A percentile compares a stretch with the other conserved stretches of the same genome.
Conservation (phyloP, 2,797 vertebrate genomes). For the Hypotaenidia okinawae region DNA sequence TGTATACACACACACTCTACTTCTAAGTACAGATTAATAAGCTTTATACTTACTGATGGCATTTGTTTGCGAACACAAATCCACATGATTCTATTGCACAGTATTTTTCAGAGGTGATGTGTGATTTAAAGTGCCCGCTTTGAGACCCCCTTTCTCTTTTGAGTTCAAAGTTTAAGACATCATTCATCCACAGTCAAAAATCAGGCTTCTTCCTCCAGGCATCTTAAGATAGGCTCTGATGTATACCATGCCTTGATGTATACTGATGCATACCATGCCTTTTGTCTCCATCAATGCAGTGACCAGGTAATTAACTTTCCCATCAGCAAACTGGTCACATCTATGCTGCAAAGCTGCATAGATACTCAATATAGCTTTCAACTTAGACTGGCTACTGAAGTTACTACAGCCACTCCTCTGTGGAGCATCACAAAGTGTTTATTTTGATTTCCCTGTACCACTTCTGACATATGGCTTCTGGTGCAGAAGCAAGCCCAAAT, state of each 20-base stretch:
- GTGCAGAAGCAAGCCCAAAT: neutral
- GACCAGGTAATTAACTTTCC: neutral
- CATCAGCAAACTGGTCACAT: neutral
- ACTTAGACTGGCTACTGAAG: neutral
- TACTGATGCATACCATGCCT: neutral
- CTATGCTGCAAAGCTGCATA: neutral
- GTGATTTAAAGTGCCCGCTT: neutral
- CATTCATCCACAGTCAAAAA: neutral
- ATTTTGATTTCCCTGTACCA: neutral
- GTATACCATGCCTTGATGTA: too few species aligned
- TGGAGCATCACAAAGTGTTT: neutral
- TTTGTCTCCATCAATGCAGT: neutral
- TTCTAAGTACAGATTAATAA: neutral
- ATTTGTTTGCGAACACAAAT: neutral
- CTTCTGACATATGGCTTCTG: neutral
- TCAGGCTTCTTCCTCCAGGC: neutral
- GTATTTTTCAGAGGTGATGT: neutral
- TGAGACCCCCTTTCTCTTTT: neutral
- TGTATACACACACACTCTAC: neutral
- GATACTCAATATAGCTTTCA: neutral
- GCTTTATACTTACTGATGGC: neutral
- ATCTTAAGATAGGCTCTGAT: neutral
- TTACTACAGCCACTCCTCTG: neutral
- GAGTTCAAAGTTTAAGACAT: neutral
- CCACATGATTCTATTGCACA: neutral